These are phyloP conservation scores for Rhinopomastus cyanomelas DNA, from an alignment of 2,113 vertebrate genomes.

Conservation along the genomic window DNA sequence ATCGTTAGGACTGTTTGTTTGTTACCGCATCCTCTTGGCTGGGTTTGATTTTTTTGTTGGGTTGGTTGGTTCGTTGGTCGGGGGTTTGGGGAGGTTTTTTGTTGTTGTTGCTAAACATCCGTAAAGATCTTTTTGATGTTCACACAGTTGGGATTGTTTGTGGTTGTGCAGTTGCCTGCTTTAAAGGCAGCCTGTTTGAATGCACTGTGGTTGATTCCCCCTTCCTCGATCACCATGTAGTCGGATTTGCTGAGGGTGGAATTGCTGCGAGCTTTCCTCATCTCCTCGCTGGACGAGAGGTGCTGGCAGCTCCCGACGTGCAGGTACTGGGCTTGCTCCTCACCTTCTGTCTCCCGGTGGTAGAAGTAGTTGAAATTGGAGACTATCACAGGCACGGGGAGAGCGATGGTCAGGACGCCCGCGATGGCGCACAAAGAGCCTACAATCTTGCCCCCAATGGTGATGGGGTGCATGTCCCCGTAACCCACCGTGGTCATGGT, in stretches of 20 bases:
- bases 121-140: conserved; percentile 97
- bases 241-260: conserved; percentile 96
- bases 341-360: conserved; percentile 94
- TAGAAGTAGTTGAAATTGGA: conserved; percentile 99
- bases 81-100: no score
- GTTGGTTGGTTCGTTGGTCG: neutral
- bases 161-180: conserved; percentile 77
- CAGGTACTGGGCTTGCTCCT: conserved; percentile 96
- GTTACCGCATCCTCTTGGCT: neutral
- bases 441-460: conserved; percentile 97
- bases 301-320: conserved; percentile 96
- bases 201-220: conserved; percentile 83
- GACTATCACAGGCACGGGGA: conserved; percentile 97
- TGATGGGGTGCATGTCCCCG: conserved; percentile 97
- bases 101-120: conserved; percentile 83
- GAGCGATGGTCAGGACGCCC: conserved; percentile 93
- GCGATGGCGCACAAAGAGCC: conserved; percentile 96
- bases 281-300: conserved; percentile 87
- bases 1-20: neutral
- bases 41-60: neutral
- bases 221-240: conserved; percentile 96
- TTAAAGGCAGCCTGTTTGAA: conserved; percentile 92
- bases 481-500: conserved; percentile 99
- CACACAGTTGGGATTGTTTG: conserved; percentile 91
- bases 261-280: conserved; percentile 88